phyloP scores from a whole-genome alignment of 2,113 vertebrate genomes.

The Aspidoscelis tigris region DNA sequence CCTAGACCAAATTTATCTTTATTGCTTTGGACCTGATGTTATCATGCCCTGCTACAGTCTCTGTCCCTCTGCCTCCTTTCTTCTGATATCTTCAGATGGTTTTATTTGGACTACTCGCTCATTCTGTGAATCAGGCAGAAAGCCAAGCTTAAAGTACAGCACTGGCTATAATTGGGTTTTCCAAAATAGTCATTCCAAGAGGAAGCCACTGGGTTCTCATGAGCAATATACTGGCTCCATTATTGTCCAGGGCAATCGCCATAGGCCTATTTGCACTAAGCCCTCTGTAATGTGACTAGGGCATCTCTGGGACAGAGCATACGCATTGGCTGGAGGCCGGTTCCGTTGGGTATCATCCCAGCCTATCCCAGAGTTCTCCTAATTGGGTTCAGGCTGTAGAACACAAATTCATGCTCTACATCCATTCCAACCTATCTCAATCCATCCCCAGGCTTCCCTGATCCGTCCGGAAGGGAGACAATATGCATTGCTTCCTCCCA shows the following conservation, averaged over 20 bases:
- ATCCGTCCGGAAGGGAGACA: too few relatives aligned
- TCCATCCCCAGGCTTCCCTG: too few relatives aligned
- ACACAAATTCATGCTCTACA: too few relatives aligned
- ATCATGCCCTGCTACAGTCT: constrained; percentile 13
- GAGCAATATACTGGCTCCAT: constrained; percentile 47
- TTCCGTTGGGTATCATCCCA: too few relatives aligned
- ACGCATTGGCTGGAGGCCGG: too few relatives aligned
- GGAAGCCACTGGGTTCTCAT: constrained; percentile 28
- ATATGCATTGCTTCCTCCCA: too few relatives aligned
- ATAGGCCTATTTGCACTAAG: too few relatives aligned
- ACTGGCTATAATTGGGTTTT: constrained; percentile 53
- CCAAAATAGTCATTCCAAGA: constrained; percentile 36
- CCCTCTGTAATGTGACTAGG: too few relatives aligned
- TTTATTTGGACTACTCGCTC: constrained; percentile 20
- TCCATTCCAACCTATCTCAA: too few relatives aligned
- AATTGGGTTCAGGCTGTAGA: too few relatives aligned
- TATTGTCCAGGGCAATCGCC: constrained; percentile 28
- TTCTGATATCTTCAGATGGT: not conserved
- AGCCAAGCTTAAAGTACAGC: constrained; percentile 41
- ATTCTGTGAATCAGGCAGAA: constrained; percentile 34
- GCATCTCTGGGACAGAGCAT: too few relatives aligned
- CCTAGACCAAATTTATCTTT: constrained; percentile 58
- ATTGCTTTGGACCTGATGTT: constrained; percentile 5
- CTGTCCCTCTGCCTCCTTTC: not conserved
- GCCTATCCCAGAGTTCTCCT: too few relatives aligned